Base-by-base conservation (phyloP, 92 coral and sea anemone genomes). In the Virgularia gustaviana region DNA sequence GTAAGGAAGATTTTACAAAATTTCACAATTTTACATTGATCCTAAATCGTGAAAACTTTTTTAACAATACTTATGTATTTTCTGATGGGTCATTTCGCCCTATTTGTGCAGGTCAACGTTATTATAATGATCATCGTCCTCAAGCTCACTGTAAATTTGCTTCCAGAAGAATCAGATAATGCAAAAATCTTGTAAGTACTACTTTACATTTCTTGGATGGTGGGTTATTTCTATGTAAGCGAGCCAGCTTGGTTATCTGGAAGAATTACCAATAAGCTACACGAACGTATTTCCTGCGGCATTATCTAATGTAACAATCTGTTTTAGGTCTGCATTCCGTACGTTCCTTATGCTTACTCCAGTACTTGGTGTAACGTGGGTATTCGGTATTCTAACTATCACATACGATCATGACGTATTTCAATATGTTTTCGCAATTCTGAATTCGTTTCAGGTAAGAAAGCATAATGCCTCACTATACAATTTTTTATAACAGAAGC, bases 381-480 rank as follows among this genome's bases (percentile, higher is more conserved):
- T 22, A 2, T 52, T 52, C 28, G 58, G 58, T 52, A 28, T 52
- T 52, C 31, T 52, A 6, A 52, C 58, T 12, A 22, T 52, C 58
- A 22, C 58, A 2, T 7, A 52, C 22, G 10, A 52, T 52, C 28
- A 28, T 33, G 28, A 15, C 6, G 58, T 52, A 6, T 52, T 52
- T 15, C 58, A 52, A 52, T 52, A 52, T 52, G 3, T 52, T 7
- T 52, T 52, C 15, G 58, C 58, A 6, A 52, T 52, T 52, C 28
- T 52, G 28, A 52, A 52, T 52, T 52, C 58, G 30, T 52, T 52
- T 22, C 58, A 52, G 58, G 58, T 52, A 12, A 22, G 58, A n/a
- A n/a, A n/a, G n/a, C n/a, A n/a, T n/a, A n/a, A n/a, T n/a, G n/a
- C n/a, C n/a, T n/a, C n/a, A n/a, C n/a, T n/a, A n/a, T n/a, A n/a